Evolutionary conservation across 2,113 vertebrate species (phyloP).

Genomic region (Vulpes ferrilata): DNA sequence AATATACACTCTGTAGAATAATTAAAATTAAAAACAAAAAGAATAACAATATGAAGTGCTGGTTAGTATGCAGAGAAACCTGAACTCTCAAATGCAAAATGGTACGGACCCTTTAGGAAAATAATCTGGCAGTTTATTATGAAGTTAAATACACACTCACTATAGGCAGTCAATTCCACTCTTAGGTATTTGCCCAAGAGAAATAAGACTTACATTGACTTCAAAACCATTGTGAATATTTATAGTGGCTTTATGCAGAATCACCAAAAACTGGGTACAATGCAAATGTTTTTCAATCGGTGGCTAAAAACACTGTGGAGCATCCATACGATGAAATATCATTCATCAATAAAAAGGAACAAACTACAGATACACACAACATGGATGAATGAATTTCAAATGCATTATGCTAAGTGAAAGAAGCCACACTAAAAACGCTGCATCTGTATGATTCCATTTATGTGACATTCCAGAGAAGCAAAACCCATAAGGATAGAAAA

Average conservation of each 20-base stretch:
- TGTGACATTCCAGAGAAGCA: neutral
- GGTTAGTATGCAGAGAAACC: neutral
- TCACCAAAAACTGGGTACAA: neutral
- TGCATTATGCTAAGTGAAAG: neutral
- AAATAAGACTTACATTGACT: neutral
- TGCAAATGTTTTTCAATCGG: neutral
- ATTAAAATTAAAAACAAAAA: neutral
- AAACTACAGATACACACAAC: neutral
- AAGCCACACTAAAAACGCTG: neutral
- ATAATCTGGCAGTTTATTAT: neutral
- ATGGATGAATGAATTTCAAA: neutral
- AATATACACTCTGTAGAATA: neutral
- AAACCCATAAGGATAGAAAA: neutral
- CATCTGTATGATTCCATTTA: neutral
- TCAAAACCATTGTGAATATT: slow-evolving; percentile 19
- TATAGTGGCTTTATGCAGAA: slow-evolving; percentile 24
- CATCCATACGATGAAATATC: neutral
- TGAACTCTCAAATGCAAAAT: slow-evolving; percentile 21
- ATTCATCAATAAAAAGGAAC: slow-evolving; percentile 29
- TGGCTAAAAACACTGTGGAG: neutral
- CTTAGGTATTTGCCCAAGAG: neutral
- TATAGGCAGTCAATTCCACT: neutral
- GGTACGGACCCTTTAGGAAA: neutral
- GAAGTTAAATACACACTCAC: slow-evolving; percentile 33
- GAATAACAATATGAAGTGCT: neutral